Evolutionary conservation across 2,797 vertebrate genomes (phyloP).

Genomic region (Sebastes miniatus): DNA sequence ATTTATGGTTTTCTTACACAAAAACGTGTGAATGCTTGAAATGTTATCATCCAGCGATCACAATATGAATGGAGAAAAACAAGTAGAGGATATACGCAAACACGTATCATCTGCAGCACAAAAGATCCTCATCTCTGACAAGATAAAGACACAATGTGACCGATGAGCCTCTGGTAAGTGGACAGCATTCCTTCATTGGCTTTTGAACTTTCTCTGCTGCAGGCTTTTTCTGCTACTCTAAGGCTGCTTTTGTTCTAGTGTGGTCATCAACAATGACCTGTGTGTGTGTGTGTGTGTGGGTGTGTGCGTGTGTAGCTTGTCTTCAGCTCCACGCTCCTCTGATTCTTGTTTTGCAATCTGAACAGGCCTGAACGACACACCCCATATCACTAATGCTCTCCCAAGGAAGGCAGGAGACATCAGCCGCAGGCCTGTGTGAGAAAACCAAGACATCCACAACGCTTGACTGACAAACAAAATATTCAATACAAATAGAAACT

Average conservation of each 20-base stretch:
- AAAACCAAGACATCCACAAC: conserved; percentile 47
- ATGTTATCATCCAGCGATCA: conserved; percentile 50
- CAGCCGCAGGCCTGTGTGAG: conserved; percentile 34
- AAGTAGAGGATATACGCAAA: conserved; percentile 46
- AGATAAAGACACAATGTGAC: conserved; percentile 60
- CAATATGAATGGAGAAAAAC: conserved; percentile 54
- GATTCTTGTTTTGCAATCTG: conserved; percentile 58
- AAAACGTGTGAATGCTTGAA: conserved; percentile 28
- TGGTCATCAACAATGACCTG: conserved; percentile 55
- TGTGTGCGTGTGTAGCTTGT: conserved; percentile 9
- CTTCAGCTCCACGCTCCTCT: conserved; percentile 57
- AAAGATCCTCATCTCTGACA: conserved; percentile 56
- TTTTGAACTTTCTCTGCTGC: conserved; percentile 64
- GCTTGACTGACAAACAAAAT: conserved; percentile 50
- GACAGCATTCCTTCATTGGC: conserved; percentile 58
- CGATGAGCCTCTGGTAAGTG: conserved; percentile 36
- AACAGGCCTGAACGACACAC: conserved; percentile 65
- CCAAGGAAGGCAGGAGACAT: conserved; percentile 18
- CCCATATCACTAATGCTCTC: conserved; percentile 29
- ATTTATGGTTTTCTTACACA: conserved; percentile 41
- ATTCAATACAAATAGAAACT: conserved; percentile 38
- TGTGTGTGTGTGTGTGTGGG: conserved; percentile 30
- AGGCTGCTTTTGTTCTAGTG: conserved; percentile 29
- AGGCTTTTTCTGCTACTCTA: conserved; percentile 42
- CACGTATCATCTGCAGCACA: conserved; percentile 46